Evolutionary conservation across 2,113 vertebrate genomes (phyloP).

Genomic region (Apodemus sylvaticus): DNA sequence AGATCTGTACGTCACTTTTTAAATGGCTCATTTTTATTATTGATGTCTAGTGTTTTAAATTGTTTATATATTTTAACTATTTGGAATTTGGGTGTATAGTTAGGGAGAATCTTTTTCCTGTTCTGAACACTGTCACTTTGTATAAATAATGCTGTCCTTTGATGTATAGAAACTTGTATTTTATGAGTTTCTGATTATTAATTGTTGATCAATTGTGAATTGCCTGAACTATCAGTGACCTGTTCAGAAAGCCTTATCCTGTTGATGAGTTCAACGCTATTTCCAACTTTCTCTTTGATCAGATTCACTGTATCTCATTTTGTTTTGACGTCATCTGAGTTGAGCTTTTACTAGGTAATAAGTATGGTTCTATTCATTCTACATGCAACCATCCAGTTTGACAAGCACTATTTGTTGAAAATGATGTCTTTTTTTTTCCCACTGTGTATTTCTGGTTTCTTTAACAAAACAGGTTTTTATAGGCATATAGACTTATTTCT

Average conservation of each 20-base stretch:
- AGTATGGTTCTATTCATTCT: neutral
- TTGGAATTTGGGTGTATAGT: neutral
- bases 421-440: neutral
- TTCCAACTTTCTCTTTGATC: neutral
- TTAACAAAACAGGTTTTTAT: neutral
- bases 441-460: neutral
- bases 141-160: neutral
- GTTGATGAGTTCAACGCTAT: neutral
- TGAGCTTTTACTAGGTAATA: neutral
- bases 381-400: neutral
- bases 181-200: neutral
- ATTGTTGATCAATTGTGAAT: neutral
- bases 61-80: neutral
- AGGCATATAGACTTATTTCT: neutral
- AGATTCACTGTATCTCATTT: neutral
- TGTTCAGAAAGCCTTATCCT: neutral
- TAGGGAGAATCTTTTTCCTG: neutral
- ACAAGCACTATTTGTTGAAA: neutral
- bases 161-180: neutral
- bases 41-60: neutral
- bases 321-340: neutral
- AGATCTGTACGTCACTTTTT: neutral
- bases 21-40: neutral
- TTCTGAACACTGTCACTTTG: neutral
- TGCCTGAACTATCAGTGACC: neutral